Evolutionary conservation across 2,888 invertebrate genomes (phyloP).

Genomic region (Leptinotarsa haldemani): DNA sequence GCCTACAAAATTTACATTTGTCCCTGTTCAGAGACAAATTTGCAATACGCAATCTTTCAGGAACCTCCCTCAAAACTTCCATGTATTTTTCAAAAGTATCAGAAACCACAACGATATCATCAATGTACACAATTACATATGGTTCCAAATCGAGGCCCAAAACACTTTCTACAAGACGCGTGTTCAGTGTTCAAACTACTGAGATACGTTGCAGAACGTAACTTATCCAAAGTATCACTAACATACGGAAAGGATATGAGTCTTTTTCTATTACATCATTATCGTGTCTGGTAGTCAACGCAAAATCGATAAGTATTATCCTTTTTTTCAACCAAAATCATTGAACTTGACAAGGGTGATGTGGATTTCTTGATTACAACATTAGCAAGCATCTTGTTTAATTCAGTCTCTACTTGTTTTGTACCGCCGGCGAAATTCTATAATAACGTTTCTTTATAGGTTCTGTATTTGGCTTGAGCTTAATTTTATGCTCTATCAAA

Average conservation of each 20-base stretch:
- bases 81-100: background rate
- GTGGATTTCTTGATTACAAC: background rate
- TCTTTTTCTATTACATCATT: background rate
- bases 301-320: background rate
- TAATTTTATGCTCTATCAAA: constrained; percentile 4
- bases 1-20: background rate
- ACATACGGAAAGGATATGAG: background rate
- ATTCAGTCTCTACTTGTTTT: background rate
- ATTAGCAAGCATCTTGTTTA: background rate
- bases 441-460: constrained; percentile 10
- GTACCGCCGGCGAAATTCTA: background rate
- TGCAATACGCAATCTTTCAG: background rate
- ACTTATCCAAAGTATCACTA: background rate
- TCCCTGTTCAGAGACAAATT: background rate
- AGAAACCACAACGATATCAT: background rate
- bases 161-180: background rate
- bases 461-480: constrained; percentile 15
- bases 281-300: background rate
- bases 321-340: background rate
- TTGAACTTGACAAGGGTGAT: background rate
- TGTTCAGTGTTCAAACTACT: background rate
- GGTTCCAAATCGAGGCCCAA: background rate
- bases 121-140: background rate
- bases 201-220: background rate
- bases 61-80: background rate